Base-by-base conservation (phyloP, 2,888 invertebrate genomes). In the Meloe dianella region DNA sequence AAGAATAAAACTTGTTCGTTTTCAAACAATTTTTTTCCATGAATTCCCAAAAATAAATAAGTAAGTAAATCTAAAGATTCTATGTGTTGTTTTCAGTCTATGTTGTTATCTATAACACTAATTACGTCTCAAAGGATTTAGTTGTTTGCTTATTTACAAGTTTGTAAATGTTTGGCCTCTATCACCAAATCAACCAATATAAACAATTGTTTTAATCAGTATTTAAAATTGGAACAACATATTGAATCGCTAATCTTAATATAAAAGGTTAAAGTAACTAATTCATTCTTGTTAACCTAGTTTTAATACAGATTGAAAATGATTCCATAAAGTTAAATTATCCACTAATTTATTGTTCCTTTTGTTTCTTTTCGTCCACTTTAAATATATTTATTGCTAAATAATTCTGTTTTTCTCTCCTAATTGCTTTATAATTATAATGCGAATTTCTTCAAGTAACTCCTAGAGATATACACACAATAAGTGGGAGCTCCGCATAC, bases 401-500 rank as follows among this genome's bases (percentile, higher is more conserved):
- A 1, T n/a, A n/a, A n/a, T n/a, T n/a, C n/a, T n/a, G n/a, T n/a
- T 22, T 58, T 58, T 35, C 22, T 35, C 41, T 22, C 4, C 20
- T 27, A 54, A 54, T 54, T 14, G 24, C 12, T 24, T 54, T 54
- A 54, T 54, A 54, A 54, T 54, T 54, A 27, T 61, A 61, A 66
- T 61, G 64, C 61, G 61, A 66, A 69, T 69, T 69, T 69, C 69
- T 66, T 60, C 63, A 27, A 60, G 56, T n/a, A n/a, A n/a, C n/a
- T n/a, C n/a, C 59, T 64, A 65, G 59, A 51, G 57, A 65, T 60
- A n/a, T n/a, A n/a, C n/a, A n/a, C n/a, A n/a, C n/a, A n/a, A 62
- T 67, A 68, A 65, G 73, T 71, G 73, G 72, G 72, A 69, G 58
- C 38, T 63, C 62, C 60, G 61, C 56, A 57, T 67, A 67, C 60